Base-by-base conservation (phyloP, 2,113 vertebrate species). In the Tor tambroides region DNA sequence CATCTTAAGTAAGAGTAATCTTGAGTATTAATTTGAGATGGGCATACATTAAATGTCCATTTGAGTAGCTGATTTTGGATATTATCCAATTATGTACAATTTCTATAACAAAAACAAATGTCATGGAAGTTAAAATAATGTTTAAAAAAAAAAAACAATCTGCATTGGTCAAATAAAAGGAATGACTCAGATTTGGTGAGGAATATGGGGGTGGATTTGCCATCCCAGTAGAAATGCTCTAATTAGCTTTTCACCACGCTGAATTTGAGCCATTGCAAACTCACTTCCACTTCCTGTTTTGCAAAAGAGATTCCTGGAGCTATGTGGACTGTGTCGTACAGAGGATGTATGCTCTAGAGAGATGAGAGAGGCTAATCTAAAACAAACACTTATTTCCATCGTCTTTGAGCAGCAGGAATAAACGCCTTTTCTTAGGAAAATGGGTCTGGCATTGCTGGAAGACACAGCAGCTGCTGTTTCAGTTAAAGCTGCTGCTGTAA, bases 1-100 rank as follows among this genome's bases (percentile, higher is more conserved):
- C 89, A 89, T 89, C 80, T 87, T 84, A 72, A 56, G 41, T 17
- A 8, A 83, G 86, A 89, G 89, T 90, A 77, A 86, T 90, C 88
- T 89, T 89, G 67, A 23, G 71, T 41, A 38, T 21, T 38, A 35
- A 21, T 30, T 69, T 49, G 17, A 85, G 26, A 59, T 85, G 85
- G 76, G 67, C 67, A 41, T 6, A 8, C 1, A 69, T 43, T 32
- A 28, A 51, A 19, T 14, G 10, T n/a, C 21, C 1, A 3, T 43
- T 41, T 81, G 5, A 8, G 1, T 41, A 9, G 10, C 63, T 59
- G 7, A 4, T 61, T 41, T 76, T 38, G 19, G 69, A 21, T 38
- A 23, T 28, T 6, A 46, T n/a, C 12, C 11, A 43, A 28, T 76
- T 28, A 14, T 77, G 43, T 49, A 46, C 43, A 46, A 46, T 46